Conservation (phyloP, 1,140 invertebrate species). For the Drosophila ercepeae region DNA sequence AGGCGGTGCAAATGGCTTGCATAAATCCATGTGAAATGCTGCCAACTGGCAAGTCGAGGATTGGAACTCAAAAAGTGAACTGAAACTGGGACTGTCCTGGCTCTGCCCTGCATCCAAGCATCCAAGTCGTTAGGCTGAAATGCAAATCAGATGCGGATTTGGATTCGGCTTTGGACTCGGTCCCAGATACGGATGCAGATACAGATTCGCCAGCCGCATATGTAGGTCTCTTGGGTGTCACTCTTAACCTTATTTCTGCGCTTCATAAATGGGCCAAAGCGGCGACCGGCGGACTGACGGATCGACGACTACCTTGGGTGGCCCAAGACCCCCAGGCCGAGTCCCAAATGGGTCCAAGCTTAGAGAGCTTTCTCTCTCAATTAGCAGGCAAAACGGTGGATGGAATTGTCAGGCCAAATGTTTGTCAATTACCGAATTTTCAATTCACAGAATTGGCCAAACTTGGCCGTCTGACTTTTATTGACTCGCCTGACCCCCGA, state of each 20-base stretch:
- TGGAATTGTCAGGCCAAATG: slow-evolving; percentile 38
- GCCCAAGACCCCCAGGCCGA: slow-evolving; percentile 18
- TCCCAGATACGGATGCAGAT: slow-evolving; percentile 29
- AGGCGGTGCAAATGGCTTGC: slow-evolving; percentile 73
- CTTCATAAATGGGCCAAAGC: slow-evolving; percentile 71
- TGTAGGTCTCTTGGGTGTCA: slow-evolving; percentile 78
- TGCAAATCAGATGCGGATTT: slow-evolving; percentile 61
- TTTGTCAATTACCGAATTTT: slow-evolving; percentile 46
- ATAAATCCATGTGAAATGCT: slow-evolving; percentile 79
- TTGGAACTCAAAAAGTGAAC: not conserved
- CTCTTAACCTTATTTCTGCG: slow-evolving; percentile 73
- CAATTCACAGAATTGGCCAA: slow-evolving; percentile 31
- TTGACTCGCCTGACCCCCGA: slow-evolving; percentile 39
- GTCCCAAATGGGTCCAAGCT: not conserved
- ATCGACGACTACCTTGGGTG: slow-evolving; percentile 47
- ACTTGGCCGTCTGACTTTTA: slow-evolving; percentile 40
- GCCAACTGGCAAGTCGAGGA: slow-evolving; percentile 33
- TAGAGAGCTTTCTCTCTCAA: slow-evolving; percentile 38
- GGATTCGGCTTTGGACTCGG: slow-evolving; percentile 13
- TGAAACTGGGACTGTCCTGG: slow-evolving; percentile 10
- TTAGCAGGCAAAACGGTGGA: slow-evolving; percentile 19
- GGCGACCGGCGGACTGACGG: slow-evolving; percentile 12
- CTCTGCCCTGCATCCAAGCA: slow-evolving; percentile 15
- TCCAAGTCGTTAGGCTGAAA: slow-evolving; percentile 57
- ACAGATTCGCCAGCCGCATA: slow-evolving; percentile 34